Evolutionary conservation across 2,113 vertebrate genomes (phyloP).

Genomic region (Eclectus roratus): DNA sequence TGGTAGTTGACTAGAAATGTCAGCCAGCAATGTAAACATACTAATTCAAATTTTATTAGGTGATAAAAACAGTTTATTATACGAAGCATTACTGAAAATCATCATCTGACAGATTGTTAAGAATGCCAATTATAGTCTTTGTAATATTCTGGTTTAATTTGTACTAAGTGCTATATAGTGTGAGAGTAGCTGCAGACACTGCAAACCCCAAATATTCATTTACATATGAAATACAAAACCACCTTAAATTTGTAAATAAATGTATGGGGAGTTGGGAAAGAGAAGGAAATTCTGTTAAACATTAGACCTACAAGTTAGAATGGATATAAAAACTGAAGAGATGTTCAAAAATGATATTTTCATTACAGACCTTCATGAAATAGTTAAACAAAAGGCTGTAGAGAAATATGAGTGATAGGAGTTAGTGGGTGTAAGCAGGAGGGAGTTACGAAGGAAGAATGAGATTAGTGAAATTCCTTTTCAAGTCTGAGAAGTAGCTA

Average conservation of each 20-base stretch:
- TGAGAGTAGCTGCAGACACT: neutral
- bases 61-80: neutral
- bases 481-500: neutral
- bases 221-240: neutral
- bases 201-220: neutral
- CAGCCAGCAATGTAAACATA: neutral
- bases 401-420: neutral
- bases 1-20: neutral
- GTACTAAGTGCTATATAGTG: neutral
- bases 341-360: neutral
- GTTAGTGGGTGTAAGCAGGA: neutral
- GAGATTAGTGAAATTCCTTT: neutral
- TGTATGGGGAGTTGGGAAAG: neutral
- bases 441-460: neutral
- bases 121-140: neutral
- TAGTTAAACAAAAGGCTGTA: neutral
- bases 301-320: neutral
- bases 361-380: neutral
- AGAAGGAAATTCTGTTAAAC: neutral
- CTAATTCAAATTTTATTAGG: neutral
- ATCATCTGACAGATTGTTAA: neutral
- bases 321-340: neutral
- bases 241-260: neutral
- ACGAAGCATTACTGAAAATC: slow-evolving; percentile 2
- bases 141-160: neutral